A percentile compares a stretch with the other conserved stretches of the same genome.
phyloP scores from a whole-genome alignment of 2,113 vertebrate species.

The Python bivittatus region DNA sequence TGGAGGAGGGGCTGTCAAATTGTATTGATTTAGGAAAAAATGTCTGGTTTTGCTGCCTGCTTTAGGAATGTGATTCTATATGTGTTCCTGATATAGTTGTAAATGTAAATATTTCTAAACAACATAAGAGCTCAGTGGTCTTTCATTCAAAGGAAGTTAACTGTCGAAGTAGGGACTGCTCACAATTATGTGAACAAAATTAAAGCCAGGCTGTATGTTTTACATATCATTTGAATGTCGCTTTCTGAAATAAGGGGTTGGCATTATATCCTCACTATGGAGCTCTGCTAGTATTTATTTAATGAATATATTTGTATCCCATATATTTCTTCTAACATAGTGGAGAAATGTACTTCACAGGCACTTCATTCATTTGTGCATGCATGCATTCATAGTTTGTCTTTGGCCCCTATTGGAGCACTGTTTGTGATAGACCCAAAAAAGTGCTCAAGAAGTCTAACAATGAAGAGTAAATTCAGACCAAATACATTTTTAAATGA shows the following conservation, averaged over 20 bases:
- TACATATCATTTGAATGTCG: neutral
- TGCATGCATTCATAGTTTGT: neutral
- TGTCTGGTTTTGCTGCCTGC: neutral
- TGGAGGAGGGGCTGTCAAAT: neutral
- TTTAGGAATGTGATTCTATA: neutral
- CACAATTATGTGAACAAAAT: neutral
- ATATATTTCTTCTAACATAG: neutral
- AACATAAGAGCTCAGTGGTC: neutral
- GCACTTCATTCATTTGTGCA: neutral
- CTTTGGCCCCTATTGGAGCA: neutral
- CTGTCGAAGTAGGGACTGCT: neutral
- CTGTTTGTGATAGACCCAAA: no score
- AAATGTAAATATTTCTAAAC: neutral
- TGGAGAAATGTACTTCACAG: neutral
- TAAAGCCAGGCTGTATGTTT: neutral
- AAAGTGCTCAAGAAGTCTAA: neutral
- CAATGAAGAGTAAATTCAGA: neutral
- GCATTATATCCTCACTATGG: neutral
- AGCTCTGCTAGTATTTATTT: neutral
- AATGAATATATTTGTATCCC: neutral
- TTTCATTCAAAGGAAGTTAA: neutral
- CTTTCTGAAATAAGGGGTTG: neutral
- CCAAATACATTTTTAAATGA: neutral
- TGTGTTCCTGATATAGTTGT: neutral
- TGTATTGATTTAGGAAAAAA: neutral